Evolutionary conservation across 2,888 invertebrate species (phyloP).

Genomic region (Linnaemya tessellans): DNA sequence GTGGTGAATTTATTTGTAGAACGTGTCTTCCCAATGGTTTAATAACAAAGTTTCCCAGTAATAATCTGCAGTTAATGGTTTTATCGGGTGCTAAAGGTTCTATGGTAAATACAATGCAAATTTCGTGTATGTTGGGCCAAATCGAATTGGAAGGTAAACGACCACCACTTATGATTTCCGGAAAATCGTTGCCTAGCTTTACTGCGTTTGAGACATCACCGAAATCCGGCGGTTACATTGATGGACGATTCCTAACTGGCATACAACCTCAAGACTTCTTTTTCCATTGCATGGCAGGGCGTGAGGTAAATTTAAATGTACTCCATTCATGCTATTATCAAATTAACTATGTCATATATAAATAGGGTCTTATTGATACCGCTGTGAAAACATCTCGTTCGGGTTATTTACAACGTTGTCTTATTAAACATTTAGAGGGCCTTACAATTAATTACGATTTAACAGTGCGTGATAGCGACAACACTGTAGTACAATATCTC

Average conservation of each 20-base stretch:
- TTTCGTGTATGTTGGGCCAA: slow-evolving; percentile 98
- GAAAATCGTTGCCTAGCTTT: slow-evolving; percentile 95
- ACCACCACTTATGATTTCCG: slow-evolving; percentile 96
- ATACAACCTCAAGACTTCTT: slow-evolving; percentile 99
- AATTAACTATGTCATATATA: slow-evolving; percentile 12
- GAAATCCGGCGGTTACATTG: slow-evolving; percentile 97
- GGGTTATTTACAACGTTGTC: slow-evolving; percentile 98
- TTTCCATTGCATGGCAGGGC: slow-evolving; percentile 99
- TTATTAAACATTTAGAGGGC: slow-evolving; percentile 99
- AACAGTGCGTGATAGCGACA: slow-evolving; percentile 97
- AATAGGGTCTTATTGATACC: slow-evolving; percentile 97
- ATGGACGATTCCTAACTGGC: slow-evolving; percentile 98
- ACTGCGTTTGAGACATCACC: slow-evolving; percentile 93
- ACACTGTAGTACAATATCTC: slow-evolving; percentile 94
- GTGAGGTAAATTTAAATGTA: slow-evolving; percentile 88
- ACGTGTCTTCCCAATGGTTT: slow-evolving; percentile 93
- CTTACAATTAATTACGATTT: slow-evolving; percentile 95
- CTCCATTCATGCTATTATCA: not conserved
- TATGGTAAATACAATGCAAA: slow-evolving; percentile 98
- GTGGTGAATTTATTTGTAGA: slow-evolving; percentile 80
- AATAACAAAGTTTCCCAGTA: slow-evolving; percentile 93
- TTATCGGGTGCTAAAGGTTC: slow-evolving; percentile 99
- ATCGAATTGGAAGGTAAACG: slow-evolving; percentile 99
- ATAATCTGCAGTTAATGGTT: slow-evolving; percentile 99
- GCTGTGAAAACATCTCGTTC: slow-evolving; percentile 99